These are phyloP conservation scores for Pheucticus melanocephalus DNA, from an alignment of 2,113 vertebrate genomes.

Conservation along the genomic window DNA sequence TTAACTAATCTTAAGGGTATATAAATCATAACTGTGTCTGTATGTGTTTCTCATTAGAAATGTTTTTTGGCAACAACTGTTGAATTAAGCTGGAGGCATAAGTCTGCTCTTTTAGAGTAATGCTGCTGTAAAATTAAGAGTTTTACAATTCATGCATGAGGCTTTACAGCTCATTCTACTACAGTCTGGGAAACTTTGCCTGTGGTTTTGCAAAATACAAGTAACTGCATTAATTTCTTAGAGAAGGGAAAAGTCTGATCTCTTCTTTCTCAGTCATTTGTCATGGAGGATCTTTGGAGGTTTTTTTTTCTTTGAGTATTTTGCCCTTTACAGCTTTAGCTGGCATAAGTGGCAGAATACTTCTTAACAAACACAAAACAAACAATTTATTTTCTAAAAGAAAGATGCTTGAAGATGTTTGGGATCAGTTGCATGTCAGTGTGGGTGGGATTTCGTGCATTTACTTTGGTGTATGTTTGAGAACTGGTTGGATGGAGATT, in stretches of 20 bases:
- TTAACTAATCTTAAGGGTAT: background rate
- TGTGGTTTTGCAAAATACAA: background rate
- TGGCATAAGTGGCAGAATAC: background rate
- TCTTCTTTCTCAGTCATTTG: background rate
- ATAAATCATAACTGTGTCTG: background rate
- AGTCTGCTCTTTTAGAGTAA: background rate
- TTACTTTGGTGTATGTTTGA: background rate
- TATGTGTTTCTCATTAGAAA: background rate
- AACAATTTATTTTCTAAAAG: background rate
- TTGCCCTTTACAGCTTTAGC: background rate
- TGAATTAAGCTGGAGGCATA: constrained; percentile 20
- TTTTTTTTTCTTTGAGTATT: background rate
- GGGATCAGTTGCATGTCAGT: background rate
- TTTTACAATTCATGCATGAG: background rate
- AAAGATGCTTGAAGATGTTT: background rate
- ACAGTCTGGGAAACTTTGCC: background rate
- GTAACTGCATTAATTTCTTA: background rate
- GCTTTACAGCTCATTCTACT: background rate
- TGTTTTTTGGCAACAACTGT: constrained; percentile 12
- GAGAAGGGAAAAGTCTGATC: background rate
- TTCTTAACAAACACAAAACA: background rate
- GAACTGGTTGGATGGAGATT: background rate
- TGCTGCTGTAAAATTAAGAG: background rate
- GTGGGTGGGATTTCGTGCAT: background rate
- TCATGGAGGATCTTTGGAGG: background rate